Conservation (phyloP, 2,888 invertebrate genomes). For the Cepaea hortensis region DNA sequence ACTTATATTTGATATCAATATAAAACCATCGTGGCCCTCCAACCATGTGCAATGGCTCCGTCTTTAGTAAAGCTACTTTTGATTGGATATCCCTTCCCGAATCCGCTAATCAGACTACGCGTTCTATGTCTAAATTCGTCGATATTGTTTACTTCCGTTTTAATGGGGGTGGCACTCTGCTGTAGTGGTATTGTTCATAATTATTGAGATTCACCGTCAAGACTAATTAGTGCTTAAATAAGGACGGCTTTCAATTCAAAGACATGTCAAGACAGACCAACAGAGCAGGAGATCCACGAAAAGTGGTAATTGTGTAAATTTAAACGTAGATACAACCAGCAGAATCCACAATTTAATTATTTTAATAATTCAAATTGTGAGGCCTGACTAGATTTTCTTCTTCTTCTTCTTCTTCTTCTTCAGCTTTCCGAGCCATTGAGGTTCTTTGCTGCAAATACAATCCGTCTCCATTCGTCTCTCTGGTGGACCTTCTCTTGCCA, state of each 20-base stretch:
- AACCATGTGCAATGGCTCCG: background rate
- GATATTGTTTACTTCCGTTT: conserved; percentile 36
- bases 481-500: no score
- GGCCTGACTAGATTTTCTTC: no score
- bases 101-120: background rate
- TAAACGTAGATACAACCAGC: background rate
- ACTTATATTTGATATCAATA: background rate
- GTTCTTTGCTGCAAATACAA: no score
- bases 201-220: background rate
- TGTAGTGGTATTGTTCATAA: no score
- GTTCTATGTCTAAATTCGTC: background rate
- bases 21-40: background rate
- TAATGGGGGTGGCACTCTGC: background rate
- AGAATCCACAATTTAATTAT: no score
- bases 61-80: background rate
- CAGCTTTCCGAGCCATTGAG: no score
- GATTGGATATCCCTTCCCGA: background rate
- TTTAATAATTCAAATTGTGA: no score
- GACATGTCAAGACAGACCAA: conserved; percentile 69
- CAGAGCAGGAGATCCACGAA: conserved; percentile 69
- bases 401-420: no score
- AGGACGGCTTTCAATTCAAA: background rate
- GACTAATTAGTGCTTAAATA: background rate
- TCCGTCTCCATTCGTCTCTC: no score
- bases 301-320: conserved; percentile 66